These are phyloP conservation scores for Muscicapa striata DNA, from an alignment of 2,797 vertebrate genomes.

Conservation along the genomic window DNA sequence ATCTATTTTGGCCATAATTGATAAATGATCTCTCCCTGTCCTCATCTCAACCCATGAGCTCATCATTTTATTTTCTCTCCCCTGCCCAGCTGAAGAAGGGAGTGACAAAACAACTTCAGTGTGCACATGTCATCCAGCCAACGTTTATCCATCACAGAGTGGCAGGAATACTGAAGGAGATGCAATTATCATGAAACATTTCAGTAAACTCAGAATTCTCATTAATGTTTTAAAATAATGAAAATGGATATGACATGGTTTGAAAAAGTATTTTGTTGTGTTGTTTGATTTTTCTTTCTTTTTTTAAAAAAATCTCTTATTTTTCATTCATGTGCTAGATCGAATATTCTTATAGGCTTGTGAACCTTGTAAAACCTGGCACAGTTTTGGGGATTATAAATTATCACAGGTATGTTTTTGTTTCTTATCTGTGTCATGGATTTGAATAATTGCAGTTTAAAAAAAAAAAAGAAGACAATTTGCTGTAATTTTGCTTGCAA, in stretches of 20 bases:
- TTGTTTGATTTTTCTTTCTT: background rate
- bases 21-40: background rate
- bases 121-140: background rate
- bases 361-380: background rate
- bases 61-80: background rate
- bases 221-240: background rate
- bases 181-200: background rate
- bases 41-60: background rate
- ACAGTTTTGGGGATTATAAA: background rate
- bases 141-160: background rate
- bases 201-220: background rate
- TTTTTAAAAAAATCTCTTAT: background rate
- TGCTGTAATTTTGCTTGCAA: background rate
- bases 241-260: background rate
- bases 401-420: background rate
- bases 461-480: background rate
- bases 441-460: background rate
- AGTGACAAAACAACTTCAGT: background rate
- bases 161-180: background rate
- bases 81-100: background rate
- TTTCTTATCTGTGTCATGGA: background rate
- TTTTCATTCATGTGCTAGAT: background rate
- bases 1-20: background rate
- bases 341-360: background rate
- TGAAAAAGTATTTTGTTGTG: background rate